phyloP scores from a whole-genome alignment of 2,797 vertebrate species.

The Poeciliopsis turneri region DNA sequence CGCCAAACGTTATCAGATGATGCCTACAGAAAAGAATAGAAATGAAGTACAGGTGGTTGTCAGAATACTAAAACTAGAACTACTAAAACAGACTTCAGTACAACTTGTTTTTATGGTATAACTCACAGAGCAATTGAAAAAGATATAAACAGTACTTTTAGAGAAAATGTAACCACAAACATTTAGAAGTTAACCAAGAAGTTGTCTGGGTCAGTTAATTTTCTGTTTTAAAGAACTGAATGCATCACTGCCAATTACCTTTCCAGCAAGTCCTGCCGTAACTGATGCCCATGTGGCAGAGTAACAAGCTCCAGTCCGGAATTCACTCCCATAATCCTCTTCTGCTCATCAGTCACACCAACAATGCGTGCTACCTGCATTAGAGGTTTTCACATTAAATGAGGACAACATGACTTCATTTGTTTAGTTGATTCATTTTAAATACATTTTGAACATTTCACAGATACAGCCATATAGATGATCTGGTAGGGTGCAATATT shows the following conservation, averaged over 20 bases:
- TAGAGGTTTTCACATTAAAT: not conserved
- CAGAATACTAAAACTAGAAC: conserved; percentile 9
- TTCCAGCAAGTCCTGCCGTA: conserved; percentile 87
- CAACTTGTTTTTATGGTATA: not conserved
- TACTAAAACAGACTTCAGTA: not conserved
- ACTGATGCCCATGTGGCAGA: conserved; percentile 85
- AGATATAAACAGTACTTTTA: not conserved
- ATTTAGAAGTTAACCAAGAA: not conserved
- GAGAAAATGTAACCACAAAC: not conserved
- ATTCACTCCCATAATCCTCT: conserved; percentile 82
- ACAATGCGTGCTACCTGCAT: conserved; percentile 83
- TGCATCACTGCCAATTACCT: conserved; percentile 70
- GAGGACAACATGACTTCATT: not conserved
- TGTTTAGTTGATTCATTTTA: not conserved
- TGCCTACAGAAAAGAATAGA: conserved; percentile 74
- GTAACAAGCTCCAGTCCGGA: conserved; percentile 89
- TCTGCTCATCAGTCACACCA: conserved; percentile 82
- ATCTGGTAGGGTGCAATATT: not conserved
- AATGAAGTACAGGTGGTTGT: conserved; percentile 1
- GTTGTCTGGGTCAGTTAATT: not conserved
- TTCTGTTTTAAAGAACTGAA: not conserved
- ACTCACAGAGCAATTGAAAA: not conserved
- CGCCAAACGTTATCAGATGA: conserved; percentile 82
- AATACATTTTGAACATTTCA: not conserved
- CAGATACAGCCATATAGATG: not conserved